phyloP scores from a whole-genome alignment of 2,888 invertebrate genomes.

The Lasius fuliginosus region DNA sequence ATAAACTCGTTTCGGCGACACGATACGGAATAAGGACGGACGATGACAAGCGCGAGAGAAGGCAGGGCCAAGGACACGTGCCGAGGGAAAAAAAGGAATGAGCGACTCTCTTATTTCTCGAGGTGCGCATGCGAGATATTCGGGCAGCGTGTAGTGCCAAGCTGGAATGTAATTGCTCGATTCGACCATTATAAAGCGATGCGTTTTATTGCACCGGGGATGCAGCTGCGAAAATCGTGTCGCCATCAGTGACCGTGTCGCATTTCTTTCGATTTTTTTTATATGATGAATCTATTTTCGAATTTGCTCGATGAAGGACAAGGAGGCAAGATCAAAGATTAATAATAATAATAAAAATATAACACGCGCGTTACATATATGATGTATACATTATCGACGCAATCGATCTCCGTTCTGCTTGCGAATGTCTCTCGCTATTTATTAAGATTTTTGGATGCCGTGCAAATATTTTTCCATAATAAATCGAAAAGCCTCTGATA shows the following conservation, averaged over 20 bases:
- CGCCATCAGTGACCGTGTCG: slow-evolving; percentile 42
- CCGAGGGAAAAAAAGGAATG: slow-evolving; percentile 17
- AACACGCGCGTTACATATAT: not conserved
- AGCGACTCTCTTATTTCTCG: slow-evolving; percentile 19
- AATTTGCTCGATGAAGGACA: slow-evolving; percentile 22
- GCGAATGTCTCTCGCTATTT: not conserved
- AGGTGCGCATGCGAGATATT: slow-evolving; percentile 29
- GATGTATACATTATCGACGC: slow-evolving; percentile 46
- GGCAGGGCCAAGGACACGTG: slow-evolving; percentile 38
- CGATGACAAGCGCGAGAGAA: slow-evolving; percentile 22
- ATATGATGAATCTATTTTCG: slow-evolving; percentile 15
- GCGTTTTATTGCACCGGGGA: slow-evolving; percentile 55
- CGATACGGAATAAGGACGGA: slow-evolving; percentile 22
- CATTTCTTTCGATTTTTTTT: not conserved
- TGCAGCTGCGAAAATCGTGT: slow-evolving; percentile 42
- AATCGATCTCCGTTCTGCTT: slow-evolving; percentile 52
- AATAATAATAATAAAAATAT: slow-evolving; percentile 49
- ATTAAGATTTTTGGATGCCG: slow-evolving; percentile 11
- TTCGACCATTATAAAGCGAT: slow-evolving; percentile 62
- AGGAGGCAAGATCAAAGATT: slow-evolving; percentile 15
- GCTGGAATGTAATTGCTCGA: slow-evolving; percentile 61
- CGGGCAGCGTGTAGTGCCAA: slow-evolving; percentile 28
- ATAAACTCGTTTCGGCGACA: slow-evolving; percentile 69
- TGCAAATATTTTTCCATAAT: slow-evolving; percentile 27
- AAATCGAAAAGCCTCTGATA: too few relatives aligned